Percentiles rank a stretch among this genome's conserved stretches.
phyloP scores from a whole-genome alignment of 2,888 invertebrate species.

The Stenichneumon culpator region DNA sequence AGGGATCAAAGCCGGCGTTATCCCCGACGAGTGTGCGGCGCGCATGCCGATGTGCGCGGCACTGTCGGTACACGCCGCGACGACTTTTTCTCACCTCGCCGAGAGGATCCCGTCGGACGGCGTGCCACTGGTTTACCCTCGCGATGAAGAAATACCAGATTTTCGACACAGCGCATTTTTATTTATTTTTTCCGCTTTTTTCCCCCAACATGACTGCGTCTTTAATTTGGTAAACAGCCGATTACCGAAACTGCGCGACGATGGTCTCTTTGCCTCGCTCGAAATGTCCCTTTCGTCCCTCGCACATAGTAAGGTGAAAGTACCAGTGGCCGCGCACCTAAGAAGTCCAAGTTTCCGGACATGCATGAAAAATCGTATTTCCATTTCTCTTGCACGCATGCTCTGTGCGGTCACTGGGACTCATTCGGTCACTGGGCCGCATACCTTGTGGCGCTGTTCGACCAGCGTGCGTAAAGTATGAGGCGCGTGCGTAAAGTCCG shows the following conservation, averaged over 20 bases:
- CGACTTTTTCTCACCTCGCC: conserved; percentile 57
- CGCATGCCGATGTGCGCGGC: neutral
- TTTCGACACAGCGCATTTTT: conserved; percentile 40
- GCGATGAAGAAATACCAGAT: conserved; percentile 63
- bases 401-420: too few species aligned
- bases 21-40: neutral
- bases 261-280: conserved; percentile 10
- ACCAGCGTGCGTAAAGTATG: too few species aligned
- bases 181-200: conserved; percentile 37
- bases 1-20: neutral
- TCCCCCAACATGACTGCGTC: conserved; percentile 1
- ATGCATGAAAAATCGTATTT: too few species aligned
- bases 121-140: conserved; percentile 45
- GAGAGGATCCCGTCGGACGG: conserved; percentile 29
- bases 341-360: too few species aligned
- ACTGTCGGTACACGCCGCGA: neutral
- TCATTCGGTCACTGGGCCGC: too few species aligned
- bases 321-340: too few species aligned
- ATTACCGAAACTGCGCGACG: conserved; percentile 29
- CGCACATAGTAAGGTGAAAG: neutral
- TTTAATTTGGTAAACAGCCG: conserved; percentile 40
- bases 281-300: neutral
- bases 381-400: too few species aligned
- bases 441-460: too few species aligned
- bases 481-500: too few species aligned